phyloP scores from a whole-genome alignment of 2,888 invertebrate genomes.

The Bombyx huttoni region DNA sequence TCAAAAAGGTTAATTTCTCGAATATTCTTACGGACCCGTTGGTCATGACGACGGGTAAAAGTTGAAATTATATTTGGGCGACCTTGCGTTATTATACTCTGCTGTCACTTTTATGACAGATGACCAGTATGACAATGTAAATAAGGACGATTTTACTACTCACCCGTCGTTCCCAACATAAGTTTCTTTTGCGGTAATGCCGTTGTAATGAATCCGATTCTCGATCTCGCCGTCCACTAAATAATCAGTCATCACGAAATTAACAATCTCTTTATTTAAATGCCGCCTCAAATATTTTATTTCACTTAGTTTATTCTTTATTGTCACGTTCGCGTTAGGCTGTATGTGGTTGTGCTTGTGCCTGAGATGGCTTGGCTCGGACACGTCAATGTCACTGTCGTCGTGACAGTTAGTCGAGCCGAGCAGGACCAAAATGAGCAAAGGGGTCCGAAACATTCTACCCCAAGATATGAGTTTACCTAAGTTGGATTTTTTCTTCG shows the following conservation, averaged over 20 bases:
- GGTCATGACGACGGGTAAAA: no score
- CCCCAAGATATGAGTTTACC: conserved; percentile 44
- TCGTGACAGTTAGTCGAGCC: conserved; percentile 51
- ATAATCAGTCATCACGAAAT: conserved; percentile 77
- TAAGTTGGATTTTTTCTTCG: conserved; percentile 50
- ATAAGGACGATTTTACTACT: conserved; percentile 22
- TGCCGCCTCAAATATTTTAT: conserved; percentile 51
- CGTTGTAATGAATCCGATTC: conserved; percentile 74
- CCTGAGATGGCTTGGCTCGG: conserved; percentile 18
- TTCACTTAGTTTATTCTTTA: conserved; percentile 40
- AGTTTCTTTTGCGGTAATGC: conserved; percentile 78
- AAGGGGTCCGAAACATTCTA: conserved; percentile 44
- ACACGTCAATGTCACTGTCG: conserved; percentile 23
- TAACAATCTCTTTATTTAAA: conserved; percentile 56
- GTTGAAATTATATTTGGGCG: no score
- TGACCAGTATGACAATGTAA: not conserved
- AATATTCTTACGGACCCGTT: no score
- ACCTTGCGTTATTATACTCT: no score
- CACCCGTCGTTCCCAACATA: conserved; percentile 69
- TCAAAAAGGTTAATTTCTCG: no score
- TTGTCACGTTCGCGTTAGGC: conserved; percentile 22
- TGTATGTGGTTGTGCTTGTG: conserved; percentile 30
- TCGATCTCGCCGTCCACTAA: conserved; percentile 81
- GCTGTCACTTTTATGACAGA: no score
- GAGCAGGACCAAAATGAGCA: conserved; percentile 46